Conservation (phyloP, 2,113 vertebrate species). For the Alouatta palliata region DNA sequence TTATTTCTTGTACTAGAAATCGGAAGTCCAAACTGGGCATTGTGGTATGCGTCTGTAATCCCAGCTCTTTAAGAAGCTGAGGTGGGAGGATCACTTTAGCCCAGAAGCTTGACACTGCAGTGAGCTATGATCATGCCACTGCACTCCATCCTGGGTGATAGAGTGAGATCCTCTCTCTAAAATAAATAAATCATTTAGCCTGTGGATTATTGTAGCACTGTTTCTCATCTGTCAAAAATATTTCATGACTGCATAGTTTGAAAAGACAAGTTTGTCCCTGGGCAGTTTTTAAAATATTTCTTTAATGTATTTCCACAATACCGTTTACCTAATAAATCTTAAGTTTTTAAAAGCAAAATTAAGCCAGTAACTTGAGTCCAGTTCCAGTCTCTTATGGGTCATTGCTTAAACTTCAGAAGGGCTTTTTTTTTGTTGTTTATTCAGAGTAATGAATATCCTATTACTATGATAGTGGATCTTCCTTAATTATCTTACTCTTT, state of each 20-base stretch:
- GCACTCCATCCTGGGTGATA: no score
- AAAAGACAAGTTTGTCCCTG: background rate
- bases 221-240: background rate
- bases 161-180: no score
- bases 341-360: constrained; percentile 36
- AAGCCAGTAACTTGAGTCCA: background rate
- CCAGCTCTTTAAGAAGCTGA: no score
- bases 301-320: background rate
- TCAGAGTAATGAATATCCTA: background rate
- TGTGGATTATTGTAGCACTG: background rate
- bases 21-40: background rate
- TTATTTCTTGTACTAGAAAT: background rate
- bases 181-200: no score
- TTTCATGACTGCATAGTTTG: background rate
- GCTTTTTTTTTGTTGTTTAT: background rate
- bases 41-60: no score
- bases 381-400: background rate
- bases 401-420: constrained; percentile 1
- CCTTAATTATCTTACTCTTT: constrained; percentile 90
- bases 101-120: no score
- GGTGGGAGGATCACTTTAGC: no score
- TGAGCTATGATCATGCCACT: no score
- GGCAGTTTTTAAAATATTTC: constrained; percentile 30
- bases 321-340: background rate
- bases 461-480: constrained; percentile 24